Evolutionary conservation across 2,888 invertebrate genomes (phyloP).

Genomic region (Rotaria sp.): DNA sequence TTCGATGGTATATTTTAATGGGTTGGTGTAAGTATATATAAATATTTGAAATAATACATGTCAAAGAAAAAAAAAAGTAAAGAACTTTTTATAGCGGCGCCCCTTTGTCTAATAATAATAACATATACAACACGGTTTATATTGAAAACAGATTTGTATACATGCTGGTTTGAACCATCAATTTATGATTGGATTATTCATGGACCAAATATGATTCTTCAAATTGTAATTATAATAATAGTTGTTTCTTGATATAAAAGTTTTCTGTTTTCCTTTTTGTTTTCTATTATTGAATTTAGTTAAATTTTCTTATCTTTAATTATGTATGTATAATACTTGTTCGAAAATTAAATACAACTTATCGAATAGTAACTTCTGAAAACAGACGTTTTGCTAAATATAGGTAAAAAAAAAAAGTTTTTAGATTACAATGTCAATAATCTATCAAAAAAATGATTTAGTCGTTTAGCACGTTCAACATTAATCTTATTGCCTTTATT

Average conservation of each 20-base stretch:
- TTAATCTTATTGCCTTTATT: constrained; percentile 17
- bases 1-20: background rate
- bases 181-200: constrained; percentile 18
- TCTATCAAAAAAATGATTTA: background rate
- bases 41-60: background rate
- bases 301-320: background rate
- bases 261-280: background rate
- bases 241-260: background rate
- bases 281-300: background rate
- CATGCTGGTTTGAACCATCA: constrained; percentile 19
- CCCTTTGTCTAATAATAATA: background rate
- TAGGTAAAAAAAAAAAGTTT: background rate
- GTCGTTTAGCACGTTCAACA: constrained; percentile 20
- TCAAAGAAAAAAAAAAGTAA: background rate
- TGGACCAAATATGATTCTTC: constrained; percentile 9
- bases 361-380: background rate
- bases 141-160: background rate
- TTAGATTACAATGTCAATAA: background rate
- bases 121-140: background rate
- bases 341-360: background rate
- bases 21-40: background rate
- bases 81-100: background rate
- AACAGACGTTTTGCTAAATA: background rate
- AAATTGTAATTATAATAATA: background rate
- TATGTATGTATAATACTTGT: background rate